A percentile compares a stretch with the other conserved stretches of the same genome.
phyloP scores from a whole-genome alignment of 2,797 vertebrate species.

The Leuciscus waleckii region DNA sequence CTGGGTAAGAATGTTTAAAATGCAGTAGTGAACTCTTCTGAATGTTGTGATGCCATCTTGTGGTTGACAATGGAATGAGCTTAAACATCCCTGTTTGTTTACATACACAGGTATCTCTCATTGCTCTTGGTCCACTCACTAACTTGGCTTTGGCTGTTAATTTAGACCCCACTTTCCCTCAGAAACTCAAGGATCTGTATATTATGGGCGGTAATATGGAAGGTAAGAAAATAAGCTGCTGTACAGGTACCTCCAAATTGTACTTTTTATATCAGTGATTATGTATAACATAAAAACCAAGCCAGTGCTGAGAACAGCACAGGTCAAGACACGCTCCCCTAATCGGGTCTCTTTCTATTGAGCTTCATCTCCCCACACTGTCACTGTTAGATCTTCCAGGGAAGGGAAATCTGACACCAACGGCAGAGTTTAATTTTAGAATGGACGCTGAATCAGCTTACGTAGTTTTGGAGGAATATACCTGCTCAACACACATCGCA shows the following conservation, averaged over 20 bases:
- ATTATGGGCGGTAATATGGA: constrained; percentile 86
- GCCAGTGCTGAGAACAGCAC: not conserved
- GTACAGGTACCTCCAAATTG: not conserved
- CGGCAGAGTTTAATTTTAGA: constrained; percentile 82
- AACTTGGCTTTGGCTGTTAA: constrained; percentile 80
- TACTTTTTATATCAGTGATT: not conserved
- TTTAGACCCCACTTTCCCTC: constrained; percentile 77
- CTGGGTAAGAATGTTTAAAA: not conserved
- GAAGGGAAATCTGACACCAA: constrained; percentile 76
- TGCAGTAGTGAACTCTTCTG: not conserved
- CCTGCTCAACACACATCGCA: constrained; percentile 76
- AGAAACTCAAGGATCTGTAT: constrained; percentile 78
- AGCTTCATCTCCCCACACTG: not conserved
- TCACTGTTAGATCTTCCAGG: constrained; percentile 66
- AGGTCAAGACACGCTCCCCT: not conserved
- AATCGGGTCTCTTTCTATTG: not conserved
- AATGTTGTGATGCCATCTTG: constrained; percentile 18
- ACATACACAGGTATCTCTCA: constrained; percentile 75
- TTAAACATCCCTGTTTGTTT: not conserved
- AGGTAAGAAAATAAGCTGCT: constrained; percentile 66
- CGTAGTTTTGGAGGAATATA: constrained; percentile 80
- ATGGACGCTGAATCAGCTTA: constrained; percentile 81
- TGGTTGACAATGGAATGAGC: constrained; percentile 20
- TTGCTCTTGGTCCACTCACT: constrained; percentile 81
- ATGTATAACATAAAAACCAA: not conserved